Base-by-base conservation (phyloP, 2,888 invertebrate species). In the Drosophila leonis region DNA sequence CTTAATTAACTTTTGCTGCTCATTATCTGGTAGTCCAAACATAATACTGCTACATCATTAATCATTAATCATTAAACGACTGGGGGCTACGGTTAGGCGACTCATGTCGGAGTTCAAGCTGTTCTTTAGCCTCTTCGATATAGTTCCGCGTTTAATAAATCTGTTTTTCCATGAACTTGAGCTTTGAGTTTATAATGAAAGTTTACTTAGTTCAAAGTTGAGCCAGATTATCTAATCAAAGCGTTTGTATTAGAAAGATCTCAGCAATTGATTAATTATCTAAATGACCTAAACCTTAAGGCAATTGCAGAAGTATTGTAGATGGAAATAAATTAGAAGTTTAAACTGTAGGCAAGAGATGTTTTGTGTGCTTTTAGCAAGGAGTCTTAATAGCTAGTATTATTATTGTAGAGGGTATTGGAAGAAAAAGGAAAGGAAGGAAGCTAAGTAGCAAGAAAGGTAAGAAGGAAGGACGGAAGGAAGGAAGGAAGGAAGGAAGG, bases 1-100 rank as follows among this genome's bases (percentile, higher is more conserved):
- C 70, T 64, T 78, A 78, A 83, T 82, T 83, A 83, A 85, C 80
- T 65, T 63, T 71, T 80, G 65, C 54, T 75, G 65, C 54, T 68
- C 66, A 69, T 76, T 76, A 60, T 69, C 57, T 67, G 69, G 65
- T 75, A 79, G 66, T 55, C 37, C 37, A 54, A 2, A 35, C 68
- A 68, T 62, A 51, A 68, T 62, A 51, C 52, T 63, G 44, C 48
- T 35, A 57, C 66, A 65, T 72, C 80, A 78, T 78, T 55, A 78
- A 80, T 78, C 78, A 78, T 64, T 39, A 13, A 71, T 80, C 78
- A 78, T 55, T 37, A 12, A 70, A 46, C 63, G 52, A 62, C 65
- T 27, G 12, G 15, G 31, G 68, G 41, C 57, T 20, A 33, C 4
- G 56, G 63, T 63, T 39, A 42, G 49, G 65, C 37, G 18, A 57